Evolutionary conservation across 2,797 vertebrate genomes (phyloP), one percentile per base, ranked within the genome.

Genomic region (Acanthurus tractus): DNA sequence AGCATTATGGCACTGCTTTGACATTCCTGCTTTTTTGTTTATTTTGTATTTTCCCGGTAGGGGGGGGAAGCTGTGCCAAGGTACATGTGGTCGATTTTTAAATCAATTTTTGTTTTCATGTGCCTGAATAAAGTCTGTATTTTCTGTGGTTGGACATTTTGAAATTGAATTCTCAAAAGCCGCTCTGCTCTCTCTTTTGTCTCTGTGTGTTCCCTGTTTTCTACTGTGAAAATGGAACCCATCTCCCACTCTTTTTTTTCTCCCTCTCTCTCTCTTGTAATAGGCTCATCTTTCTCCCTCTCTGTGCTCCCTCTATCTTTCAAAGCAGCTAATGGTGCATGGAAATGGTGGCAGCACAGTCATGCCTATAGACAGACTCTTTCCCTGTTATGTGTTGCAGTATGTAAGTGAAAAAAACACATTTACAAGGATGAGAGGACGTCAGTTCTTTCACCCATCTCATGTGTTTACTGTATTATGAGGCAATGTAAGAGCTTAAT

Each of bases 311-410:
- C 78, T 71, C 82, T 77, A 53, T 89, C 83, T 90, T 82, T 86
- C n/a, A 89, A 91, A 92, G 88, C 81, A 79, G 87, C 82, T 90
- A 93, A 92, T 91, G 90, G 90, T 72, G 83, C 89, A 78, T 89
- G 86, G 88, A 92, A 89, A 90, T 89, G 87, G 83, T 86, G 83
- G 81, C 86, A 61, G 74, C 73, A 61, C 76, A 75, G 86, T 72
- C 81, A 54, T 52, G 46, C 84, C 81, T 78, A 70, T 72, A 81
- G 68, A 70, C 78, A 57, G 53, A 63, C 49, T 61, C 70, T 68
- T 67, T 81, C 56, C 71, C 71, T 56, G 70, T 80, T 73, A 61
- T 78, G 78, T 81, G 66, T 59, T 63, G 65, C 73, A 59, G 55
- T 72, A 67, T 89, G 71, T 78, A 79, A 91, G 84, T 77, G 82